phyloP scores from a whole-genome alignment of 2,888 invertebrate species.

The Alentia gelatinosa region DNA sequence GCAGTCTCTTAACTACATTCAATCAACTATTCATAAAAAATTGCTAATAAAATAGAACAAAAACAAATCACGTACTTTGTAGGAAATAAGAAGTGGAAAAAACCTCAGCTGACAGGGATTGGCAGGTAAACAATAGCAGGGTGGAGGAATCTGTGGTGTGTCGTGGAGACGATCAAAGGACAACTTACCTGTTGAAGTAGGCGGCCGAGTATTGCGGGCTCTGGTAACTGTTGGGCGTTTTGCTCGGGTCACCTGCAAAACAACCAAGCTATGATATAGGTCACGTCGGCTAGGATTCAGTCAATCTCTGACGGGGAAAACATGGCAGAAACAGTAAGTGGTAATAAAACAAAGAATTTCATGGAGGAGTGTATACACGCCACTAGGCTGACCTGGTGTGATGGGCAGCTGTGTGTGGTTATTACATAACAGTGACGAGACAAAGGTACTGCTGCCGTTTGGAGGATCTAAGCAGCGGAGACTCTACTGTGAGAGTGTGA shows the following conservation, averaged over 20 bases:
- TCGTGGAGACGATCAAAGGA: neutral
- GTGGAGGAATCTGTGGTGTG: too few relatives aligned
- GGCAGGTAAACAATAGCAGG: too few relatives aligned
- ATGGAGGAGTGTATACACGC: too few relatives aligned
- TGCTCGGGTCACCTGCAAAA: slow-evolving; percentile 53
- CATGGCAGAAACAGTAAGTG: neutral
- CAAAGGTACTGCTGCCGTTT: neutral
- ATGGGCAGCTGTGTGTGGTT: neutral
- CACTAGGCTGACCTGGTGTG: neutral
- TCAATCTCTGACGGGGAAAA: neutral
- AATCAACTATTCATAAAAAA: too few relatives aligned
- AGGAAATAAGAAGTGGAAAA: too few relatives aligned
- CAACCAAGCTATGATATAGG: slow-evolving; percentile 18
- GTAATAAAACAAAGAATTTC: too few relatives aligned
- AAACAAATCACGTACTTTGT: too few relatives aligned
- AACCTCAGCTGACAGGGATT: too few relatives aligned
- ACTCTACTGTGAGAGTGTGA: neutral
- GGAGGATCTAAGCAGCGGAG: neutral
- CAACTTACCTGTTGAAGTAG: slow-evolving; percentile 54
- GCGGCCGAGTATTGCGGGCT: slow-evolving; percentile 37
- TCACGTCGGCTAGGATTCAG: neutral
- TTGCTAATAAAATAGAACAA: too few relatives aligned
- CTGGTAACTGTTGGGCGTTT: slow-evolving; percentile 54
- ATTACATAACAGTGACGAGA: neutral
- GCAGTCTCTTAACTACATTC: too few relatives aligned